Percentiles rank a stretch among this genome's conserved stretches.
Evolutionary conservation across 1,140 invertebrate species (phyloP).

Genomic region (Heliothis virescens): DNA sequence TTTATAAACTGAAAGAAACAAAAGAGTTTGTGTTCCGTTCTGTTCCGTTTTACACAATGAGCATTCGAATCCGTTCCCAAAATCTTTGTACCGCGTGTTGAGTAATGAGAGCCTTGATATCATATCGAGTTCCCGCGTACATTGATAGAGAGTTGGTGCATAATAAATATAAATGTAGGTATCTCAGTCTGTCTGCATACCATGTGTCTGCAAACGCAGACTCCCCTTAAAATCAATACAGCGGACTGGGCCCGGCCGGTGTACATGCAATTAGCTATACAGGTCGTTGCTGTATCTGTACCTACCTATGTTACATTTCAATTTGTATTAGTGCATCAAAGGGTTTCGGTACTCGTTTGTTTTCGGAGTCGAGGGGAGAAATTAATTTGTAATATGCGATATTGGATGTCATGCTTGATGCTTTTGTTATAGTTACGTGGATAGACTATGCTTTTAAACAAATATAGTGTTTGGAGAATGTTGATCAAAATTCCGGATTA

Average conservation of each 20-base stretch:
- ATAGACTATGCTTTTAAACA: too few species aligned
- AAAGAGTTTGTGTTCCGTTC: not conserved
- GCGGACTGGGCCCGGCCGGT: not conserved
- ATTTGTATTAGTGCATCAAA: too few species aligned
- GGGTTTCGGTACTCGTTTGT: too few species aligned
- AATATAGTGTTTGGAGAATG: too few species aligned
- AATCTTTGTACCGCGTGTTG: not conserved
- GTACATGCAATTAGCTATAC: too few species aligned
- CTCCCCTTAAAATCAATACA: conserved; percentile 17
- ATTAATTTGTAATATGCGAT: too few species aligned
- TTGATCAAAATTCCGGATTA: too few species aligned
- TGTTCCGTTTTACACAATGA: not conserved
- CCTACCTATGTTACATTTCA: too few species aligned
- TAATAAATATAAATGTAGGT: too few species aligned
- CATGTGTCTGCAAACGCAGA: not conserved
- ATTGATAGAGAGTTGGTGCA: not conserved
- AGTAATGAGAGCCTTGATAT: not conserved
- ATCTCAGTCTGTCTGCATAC: not conserved
- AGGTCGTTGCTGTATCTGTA: not conserved
- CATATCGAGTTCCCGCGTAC: not conserved
- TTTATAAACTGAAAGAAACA: not conserved
- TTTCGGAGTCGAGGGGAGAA: too few species aligned
- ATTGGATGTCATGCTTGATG: too few species aligned
- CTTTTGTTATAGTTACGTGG: too few species aligned
- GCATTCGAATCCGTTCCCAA: not conserved